Evolutionary conservation across 2,888 invertebrate species (phyloP).

Genomic region (Alsophila aescularia): DNA sequence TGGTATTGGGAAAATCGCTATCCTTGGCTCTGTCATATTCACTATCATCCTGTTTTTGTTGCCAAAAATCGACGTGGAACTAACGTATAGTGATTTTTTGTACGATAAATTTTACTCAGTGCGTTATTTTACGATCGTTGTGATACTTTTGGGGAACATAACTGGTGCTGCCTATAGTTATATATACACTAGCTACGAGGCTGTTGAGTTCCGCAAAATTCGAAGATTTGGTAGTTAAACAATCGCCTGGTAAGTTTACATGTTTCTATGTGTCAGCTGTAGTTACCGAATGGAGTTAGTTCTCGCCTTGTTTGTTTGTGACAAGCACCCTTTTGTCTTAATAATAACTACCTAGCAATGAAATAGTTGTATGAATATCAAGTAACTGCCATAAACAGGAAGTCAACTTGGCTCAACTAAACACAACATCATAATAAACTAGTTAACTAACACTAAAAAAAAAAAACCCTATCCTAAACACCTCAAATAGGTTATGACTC

Average conservation of each 20-base stretch:
- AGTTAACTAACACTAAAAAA: too few relatives aligned
- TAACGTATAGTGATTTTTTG: constrained; percentile 74
- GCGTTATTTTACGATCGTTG: constrained; percentile 57
- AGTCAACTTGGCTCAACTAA: too few relatives aligned
- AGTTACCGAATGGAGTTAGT: constrained; percentile 7
- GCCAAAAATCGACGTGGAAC: constrained; percentile 79
- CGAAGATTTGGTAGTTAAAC: constrained; percentile 56
- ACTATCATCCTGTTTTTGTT: constrained; percentile 85
- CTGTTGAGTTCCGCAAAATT: constrained; percentile 65
- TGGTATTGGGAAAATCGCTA: constrained; percentile 85
- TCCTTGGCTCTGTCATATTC: constrained; percentile 80
- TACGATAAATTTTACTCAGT: constrained; percentile 67
- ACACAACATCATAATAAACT: too few relatives aligned
- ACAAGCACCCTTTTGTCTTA: not conserved
- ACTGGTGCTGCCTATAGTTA: constrained; percentile 60
- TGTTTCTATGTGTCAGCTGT: not conserved
- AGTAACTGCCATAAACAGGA: too few relatives aligned
- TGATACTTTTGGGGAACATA: constrained; percentile 58
- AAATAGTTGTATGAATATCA: too few relatives aligned
- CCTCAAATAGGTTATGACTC: too few relatives aligned
- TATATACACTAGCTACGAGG: constrained; percentile 61
- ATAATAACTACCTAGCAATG: too few relatives aligned
- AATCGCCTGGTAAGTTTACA: constrained; percentile 25
- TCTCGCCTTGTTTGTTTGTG: constrained; percentile 3
- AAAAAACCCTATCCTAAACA: too few relatives aligned